phyloP scores from a whole-genome alignment of 2,797 vertebrate genomes.

The Scarus forsteni region DNA sequence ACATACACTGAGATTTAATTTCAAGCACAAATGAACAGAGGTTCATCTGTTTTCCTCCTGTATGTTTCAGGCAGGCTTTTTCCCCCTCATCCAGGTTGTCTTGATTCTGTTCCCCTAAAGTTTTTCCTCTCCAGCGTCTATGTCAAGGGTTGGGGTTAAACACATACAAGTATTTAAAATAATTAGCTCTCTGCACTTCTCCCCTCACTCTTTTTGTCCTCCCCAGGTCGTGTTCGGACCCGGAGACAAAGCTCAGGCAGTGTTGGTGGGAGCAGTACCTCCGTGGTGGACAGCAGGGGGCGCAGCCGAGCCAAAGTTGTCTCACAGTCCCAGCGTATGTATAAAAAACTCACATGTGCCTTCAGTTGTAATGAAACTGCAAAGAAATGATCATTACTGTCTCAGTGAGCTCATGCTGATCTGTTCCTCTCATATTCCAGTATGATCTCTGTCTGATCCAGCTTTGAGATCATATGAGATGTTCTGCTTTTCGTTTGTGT shows the following conservation, averaged over 20 bases:
- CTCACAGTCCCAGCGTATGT: slow-evolving; percentile 97
- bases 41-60: slow-evolving; percentile 32
- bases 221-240: slow-evolving; percentile 93
- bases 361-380: background rate
- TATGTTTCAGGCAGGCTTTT: slow-evolving; percentile 33
- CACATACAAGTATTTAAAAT: background rate
- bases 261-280: slow-evolving; percentile 83
- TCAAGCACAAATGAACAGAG: slow-evolving; percentile 14
- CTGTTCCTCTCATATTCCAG: slow-evolving; percentile 27
- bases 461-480: slow-evolving; percentile 45
- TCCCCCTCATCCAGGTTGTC: slow-evolving; percentile 53
- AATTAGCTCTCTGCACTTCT: background rate
- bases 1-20: slow-evolving; percentile 17
- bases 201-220: background rate
- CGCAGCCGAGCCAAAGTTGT: slow-evolving; percentile 97
- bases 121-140: slow-evolving; percentile 42
- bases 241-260: slow-evolving; percentile 94
- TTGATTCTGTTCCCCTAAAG: slow-evolving; percentile 44
- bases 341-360: background rate
- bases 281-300: slow-evolving; percentile 91
- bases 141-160: slow-evolving; percentile 32
- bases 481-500: slow-evolving; percentile 22
- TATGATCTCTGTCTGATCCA: slow-evolving; percentile 39
- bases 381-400: no score
- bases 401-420: background rate